phyloP scores from a whole-genome alignment of 2,888 invertebrate species.

The Euplagia quadripunctaria region DNA sequence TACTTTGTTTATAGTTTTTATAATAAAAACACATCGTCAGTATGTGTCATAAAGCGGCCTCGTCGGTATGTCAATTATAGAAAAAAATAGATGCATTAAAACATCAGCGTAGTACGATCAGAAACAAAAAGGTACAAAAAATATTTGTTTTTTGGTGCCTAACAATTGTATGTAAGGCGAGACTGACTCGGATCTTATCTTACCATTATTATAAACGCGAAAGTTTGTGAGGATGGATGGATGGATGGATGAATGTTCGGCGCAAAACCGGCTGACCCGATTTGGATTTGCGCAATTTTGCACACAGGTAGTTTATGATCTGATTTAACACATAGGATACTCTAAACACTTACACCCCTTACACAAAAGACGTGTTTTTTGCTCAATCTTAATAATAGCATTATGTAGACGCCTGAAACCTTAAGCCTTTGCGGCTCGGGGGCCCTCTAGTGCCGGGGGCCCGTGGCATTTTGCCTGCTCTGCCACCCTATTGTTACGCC shows the following conservation, averaged over 20 bases:
- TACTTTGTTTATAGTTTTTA: not conserved
- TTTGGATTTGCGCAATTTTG: too few species aligned
- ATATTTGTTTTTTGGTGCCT: not conserved
- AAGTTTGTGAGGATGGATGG: not conserved
- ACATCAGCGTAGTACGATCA: not conserved
- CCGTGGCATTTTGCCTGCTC: too few species aligned
- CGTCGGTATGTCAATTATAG: not conserved
- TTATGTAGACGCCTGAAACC: too few species aligned
- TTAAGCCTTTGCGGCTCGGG: too few species aligned
- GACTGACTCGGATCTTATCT: not conserved
- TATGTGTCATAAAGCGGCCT: not conserved
- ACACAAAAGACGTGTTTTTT: too few species aligned
- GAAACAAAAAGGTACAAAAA: not conserved
- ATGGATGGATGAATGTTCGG: not conserved
- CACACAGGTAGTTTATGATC: too few species aligned
- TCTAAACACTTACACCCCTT: too few species aligned
- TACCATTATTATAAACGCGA: not conserved
- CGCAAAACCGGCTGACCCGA: too few species aligned
- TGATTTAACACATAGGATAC: too few species aligned
- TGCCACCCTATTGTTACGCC: too few species aligned
- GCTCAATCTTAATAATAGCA: too few species aligned
- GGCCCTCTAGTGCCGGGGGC: too few species aligned
- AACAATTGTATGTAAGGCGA: not conserved
- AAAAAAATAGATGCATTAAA: not conserved
- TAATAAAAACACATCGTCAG: not conserved